These are phyloP conservation scores for Anas platyrhynchos DNA, from an alignment of 2,113 vertebrate species.

Conservation along the genomic window DNA sequence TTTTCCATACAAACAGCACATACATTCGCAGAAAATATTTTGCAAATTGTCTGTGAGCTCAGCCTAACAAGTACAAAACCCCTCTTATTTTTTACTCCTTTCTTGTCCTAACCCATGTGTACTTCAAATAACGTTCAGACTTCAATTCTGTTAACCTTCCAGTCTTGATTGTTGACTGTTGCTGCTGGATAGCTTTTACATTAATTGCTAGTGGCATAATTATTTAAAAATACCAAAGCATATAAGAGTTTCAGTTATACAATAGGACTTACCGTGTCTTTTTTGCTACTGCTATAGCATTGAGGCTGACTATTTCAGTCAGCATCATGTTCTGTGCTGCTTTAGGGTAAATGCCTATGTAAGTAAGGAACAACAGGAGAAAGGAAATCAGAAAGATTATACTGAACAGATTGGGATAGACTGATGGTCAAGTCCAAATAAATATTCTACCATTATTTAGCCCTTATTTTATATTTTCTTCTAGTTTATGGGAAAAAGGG, in stretches of 20 bases:
- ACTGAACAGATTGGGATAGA: neutral
- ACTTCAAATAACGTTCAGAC: neutral
- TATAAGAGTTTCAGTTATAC: neutral
- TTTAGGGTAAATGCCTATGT: neutral
- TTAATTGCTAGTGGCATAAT: neutral
- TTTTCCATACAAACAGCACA: neutral
- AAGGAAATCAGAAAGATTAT: neutral
- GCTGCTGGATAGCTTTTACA: neutral
- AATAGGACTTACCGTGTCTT: neutral
- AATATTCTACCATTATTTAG: neutral
- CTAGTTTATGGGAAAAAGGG: neutral
- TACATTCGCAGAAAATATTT: neutral
- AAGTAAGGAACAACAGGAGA: neutral
- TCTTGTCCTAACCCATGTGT: neutral
- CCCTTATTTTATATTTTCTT: neutral
- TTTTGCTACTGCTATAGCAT: neutral
- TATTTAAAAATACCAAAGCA: neutral
- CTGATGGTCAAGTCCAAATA: neutral
- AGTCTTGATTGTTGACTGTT: neutral
- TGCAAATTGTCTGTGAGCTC: neutral
- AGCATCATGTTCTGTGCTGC: neutral
- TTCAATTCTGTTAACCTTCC: neutral
- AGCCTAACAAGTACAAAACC: neutral
- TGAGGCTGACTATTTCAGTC: neutral
- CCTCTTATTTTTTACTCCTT: neutral